Evolutionary conservation across 2,113 vertebrate species (phyloP), one percentile per base, ranked within the genome.

Genomic region (Myotis davidii): DNA sequence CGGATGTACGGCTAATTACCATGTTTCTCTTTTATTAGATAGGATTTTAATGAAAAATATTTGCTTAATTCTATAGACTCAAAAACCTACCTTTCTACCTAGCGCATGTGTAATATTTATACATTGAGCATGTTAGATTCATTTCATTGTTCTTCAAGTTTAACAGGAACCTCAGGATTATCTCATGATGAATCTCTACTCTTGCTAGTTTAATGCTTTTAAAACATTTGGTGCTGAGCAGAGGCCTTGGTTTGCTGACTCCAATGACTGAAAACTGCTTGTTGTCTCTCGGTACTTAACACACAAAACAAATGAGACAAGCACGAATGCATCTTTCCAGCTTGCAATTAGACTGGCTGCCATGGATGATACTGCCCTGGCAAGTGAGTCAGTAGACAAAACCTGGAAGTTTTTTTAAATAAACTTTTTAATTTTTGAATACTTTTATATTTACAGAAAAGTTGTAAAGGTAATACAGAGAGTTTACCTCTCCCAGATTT

Each of bases 191-290:
- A 85, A 90, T 96, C 88, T 95, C 29, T 61, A 50, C 9, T 91
- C 45, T 88, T 90, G n/a, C 48, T 94, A 37, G n/a, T 90, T 96
- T 83, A 77, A 65, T 92, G 84, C 84, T 97, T 95, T 96, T 34
- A 85, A 82, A 90, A 92, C 67, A 85, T 37, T 88, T 45, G 54
- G 32, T 94, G 84, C 81, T 96, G 77, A 95, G 82, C 77, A 88
- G 67, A 96, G 82, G 88, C 90, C 81, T 97, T 90, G 48, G 92
- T 91, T 96, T 95, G 64, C 52, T 42, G 70, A 93, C 9, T 81
- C 50, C 89, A 70, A 54, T 95, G 79, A 84, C 72, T 91, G 48
- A 85, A 90, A 56, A 95, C 84, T 96, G 90, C 91, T 93, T 94
- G 94, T 88, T 48, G 82, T 92, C 27, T 96, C 84, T 23, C 84